Conservation (phyloP, 2,113 vertebrate genomes). For the Campylomormyrus tamandua region DNA sequence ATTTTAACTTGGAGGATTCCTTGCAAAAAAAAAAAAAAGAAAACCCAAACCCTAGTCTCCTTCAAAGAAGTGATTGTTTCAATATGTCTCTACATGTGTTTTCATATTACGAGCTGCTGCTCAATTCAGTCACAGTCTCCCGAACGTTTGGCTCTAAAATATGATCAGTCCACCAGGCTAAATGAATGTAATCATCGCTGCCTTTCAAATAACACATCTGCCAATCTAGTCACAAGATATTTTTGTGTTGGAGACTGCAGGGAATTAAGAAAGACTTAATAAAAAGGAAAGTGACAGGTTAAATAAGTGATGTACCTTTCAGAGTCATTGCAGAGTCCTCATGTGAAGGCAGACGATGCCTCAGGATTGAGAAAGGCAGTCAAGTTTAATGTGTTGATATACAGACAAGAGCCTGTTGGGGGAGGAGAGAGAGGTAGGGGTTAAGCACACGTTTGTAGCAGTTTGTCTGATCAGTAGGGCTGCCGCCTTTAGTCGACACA, state of each 20-base stretch:
- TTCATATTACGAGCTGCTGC: conserved; percentile 8
- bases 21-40: not conserved
- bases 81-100: conserved; percentile 47
- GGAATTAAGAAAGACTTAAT: not conserved
- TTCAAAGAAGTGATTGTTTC: conserved; percentile 53
- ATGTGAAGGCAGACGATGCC: not conserved
- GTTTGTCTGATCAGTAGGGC: not conserved
- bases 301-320: not conserved
- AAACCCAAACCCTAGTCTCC: conserved; percentile 16
- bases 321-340: not conserved
- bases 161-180: not conserved
- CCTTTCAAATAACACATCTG: not conserved
- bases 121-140: not conserved
- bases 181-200: not conserved
- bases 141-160: not conserved
- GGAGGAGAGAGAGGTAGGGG: not conserved
- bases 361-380: not conserved
- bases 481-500: not conserved
- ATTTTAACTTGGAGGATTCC: conserved; percentile 39
- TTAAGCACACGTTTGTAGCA: not conserved
- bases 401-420: not conserved
- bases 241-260: not conserved
- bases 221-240: not conserved
- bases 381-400: not conserved
- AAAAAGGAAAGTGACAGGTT: not conserved